These are phyloP conservation scores for Pachydiplax longipennis DNA, from an alignment of 2,888 invertebrate species.

Conservation along the genomic window DNA sequence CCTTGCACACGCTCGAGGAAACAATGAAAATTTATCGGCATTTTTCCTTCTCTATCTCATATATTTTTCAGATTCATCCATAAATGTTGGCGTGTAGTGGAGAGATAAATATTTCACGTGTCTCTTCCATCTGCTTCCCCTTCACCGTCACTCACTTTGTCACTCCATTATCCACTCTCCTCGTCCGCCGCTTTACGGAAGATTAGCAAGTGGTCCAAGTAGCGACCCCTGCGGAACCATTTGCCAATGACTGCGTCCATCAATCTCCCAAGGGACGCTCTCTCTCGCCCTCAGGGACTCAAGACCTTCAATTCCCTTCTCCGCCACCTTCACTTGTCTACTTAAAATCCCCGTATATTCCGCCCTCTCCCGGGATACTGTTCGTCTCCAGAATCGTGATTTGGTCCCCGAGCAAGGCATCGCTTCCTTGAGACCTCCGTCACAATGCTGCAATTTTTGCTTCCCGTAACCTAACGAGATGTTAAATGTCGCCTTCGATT, in stretches of 20 bases:
- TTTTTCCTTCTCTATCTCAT: not conserved
- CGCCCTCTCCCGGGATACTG: not conserved
- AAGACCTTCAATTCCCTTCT: not conserved
- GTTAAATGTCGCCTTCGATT: not conserved
- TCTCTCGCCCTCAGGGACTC: not conserved
- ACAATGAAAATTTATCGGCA: too few relatives aligned
- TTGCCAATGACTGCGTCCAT: slow-evolving; percentile 26
- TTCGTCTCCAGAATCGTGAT: not conserved
- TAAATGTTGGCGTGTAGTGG: not conserved
- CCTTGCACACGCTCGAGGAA: too few relatives aligned
- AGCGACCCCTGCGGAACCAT: slow-evolving; percentile 7
- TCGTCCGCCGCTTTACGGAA: slow-evolving; percentile 29
- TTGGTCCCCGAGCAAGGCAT: not conserved
- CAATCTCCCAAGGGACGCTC: slow-evolving; percentile 4
- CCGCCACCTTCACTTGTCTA: not conserved
- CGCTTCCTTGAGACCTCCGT: not conserved
- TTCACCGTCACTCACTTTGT: slow-evolving; percentile 12
- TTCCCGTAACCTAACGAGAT: not conserved
- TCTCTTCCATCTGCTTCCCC: not conserved
- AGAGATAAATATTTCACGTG: not conserved
- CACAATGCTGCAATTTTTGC: not conserved
- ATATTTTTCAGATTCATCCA: not conserved
- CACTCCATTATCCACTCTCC: slow-evolving; percentile 34
- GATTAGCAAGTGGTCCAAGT: slow-evolving; percentile 43
- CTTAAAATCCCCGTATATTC: not conserved